Base-by-base conservation (phyloP, 2,797 vertebrate genomes). In the Scleropages formosus region DNA sequence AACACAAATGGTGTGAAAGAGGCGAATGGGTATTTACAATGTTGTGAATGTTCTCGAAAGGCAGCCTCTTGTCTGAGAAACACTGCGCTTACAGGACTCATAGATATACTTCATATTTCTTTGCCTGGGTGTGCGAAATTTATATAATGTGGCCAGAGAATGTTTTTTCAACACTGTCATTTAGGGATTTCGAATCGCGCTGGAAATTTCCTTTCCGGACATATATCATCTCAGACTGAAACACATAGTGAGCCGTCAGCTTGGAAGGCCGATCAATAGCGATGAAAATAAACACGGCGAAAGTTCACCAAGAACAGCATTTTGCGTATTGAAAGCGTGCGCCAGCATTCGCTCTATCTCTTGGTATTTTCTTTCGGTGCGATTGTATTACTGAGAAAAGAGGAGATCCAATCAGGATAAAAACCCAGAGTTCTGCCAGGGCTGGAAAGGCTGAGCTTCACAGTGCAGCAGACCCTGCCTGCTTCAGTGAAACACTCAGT, bases 301-400 rank as follows among this genome's bases (percentile, higher is more conserved):
- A 77, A 82, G 77, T 80, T 78, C 81, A 72, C 69, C 18, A 15
- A 68, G 26, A 47, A 49, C 27, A 13, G 31, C 47, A 71, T 71
- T 70, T 9, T 27, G 24, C 46, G 66, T 62, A 44, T 61, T 27
- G 24, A 46, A 69, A 70, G 67, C 47, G 80, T 81, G 67, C 61
- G 49, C 74, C 82, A 86, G 81, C 89, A 90, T 90, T 92, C 86
- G 89, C 92, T 92, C 87, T 84, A 83, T 84, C 79, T 87, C 82
- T 85, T 86, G 87, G 79, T 80, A 60, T 88, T 86, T 90, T 88
- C 76, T 82, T 87, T 90, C 92, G 91, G 92, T 89, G 88, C 84
- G 85, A 84, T 82, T 89, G 88, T 89, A 90, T 91, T 82, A 82
- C 87, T 88, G 77, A 81, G 80, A 88, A 82, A 81, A 82, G 79